Base-by-base conservation (phyloP, 2,888 invertebrate genomes). In the Piscicola geometra region DNA sequence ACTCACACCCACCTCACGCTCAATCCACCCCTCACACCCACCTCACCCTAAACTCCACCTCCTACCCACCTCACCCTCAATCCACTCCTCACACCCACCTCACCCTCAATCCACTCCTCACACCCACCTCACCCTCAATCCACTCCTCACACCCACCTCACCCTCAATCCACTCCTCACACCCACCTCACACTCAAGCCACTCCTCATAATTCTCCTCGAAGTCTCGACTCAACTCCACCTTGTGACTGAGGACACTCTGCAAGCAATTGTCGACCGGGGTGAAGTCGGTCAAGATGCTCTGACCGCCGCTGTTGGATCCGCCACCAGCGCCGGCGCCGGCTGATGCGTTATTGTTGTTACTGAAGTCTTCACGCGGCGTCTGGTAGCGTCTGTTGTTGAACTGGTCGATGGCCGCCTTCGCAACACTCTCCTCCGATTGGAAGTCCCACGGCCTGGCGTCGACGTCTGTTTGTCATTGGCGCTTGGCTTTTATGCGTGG, bases 371-470 rank as follows among this genome's bases (percentile, higher is more conserved):
- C 33, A 15, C n/a, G 18, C 15, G 73, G 25, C n/a, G 28, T 66
- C n/a, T 41, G 70, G 84, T 99, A 98, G 79, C 98, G 89, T 32
- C 98, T 90, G 83, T 92, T 91, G 86, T 99, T 98, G 83, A 99
- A 99, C 77, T 94, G 90, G 87, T 99, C 98, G 1, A 99, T 97
- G 79, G 93, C 93, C 0, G 92, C 91, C 78, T 97, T 89, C 76
- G 99, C 87, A 18, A 94, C 91, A 85, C 95, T 94, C 85, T 99
- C 99, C 85, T 99, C 98, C 47, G 93, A 94, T 87, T 99, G 89
- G 81, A 87, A 98, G 85, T 99, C 97, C 96, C 96, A 97, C 0
- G 97, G 97, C 78, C 95, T 89, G 0, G 96, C 96, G 87, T 98
- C 96, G 82, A 97, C 90, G 88, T 97, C 93, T 90, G 79, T 47